Conservation (phyloP, 2,888 invertebrate genomes). For the Polia nebulosa region DNA sequence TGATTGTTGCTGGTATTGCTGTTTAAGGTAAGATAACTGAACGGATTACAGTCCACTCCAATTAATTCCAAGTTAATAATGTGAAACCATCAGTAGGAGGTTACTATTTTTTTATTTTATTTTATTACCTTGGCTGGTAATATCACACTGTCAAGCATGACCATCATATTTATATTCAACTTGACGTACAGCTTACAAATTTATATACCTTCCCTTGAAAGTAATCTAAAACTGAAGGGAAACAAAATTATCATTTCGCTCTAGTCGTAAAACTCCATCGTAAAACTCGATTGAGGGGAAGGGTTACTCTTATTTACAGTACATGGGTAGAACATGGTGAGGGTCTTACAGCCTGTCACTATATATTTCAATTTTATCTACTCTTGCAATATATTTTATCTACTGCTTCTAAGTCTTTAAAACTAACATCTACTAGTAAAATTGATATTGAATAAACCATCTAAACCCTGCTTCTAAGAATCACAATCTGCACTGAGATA, state of each 20-base stretch:
- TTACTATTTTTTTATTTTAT: neutral
- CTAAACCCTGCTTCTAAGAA: neutral
- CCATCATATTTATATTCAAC: neutral
- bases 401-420: neutral
- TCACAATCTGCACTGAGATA: neutral
- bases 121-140: neutral
- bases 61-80: no score
- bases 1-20: neutral
- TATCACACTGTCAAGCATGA: neutral
- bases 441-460: neutral
- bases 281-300: conserved; percentile 54
- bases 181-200: conserved; percentile 20
- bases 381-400: neutral
- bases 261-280: conserved; percentile 52
- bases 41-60: no score
- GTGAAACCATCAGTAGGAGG: no score
- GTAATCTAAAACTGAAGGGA: conserved; percentile 47
- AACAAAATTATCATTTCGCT: conserved; percentile 54
- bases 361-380: conserved; percentile 27
- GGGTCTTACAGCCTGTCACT: conserved; percentile 18
- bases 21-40: no score
- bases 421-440: no score
- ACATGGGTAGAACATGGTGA: conserved; percentile 26
- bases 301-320: conserved; percentile 49
- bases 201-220: conserved; percentile 23